Evolutionary conservation across 2,888 invertebrate genomes (phyloP), one percentile per base, ranked within the genome.

Genomic region (Chrysodeixis includens): DNA sequence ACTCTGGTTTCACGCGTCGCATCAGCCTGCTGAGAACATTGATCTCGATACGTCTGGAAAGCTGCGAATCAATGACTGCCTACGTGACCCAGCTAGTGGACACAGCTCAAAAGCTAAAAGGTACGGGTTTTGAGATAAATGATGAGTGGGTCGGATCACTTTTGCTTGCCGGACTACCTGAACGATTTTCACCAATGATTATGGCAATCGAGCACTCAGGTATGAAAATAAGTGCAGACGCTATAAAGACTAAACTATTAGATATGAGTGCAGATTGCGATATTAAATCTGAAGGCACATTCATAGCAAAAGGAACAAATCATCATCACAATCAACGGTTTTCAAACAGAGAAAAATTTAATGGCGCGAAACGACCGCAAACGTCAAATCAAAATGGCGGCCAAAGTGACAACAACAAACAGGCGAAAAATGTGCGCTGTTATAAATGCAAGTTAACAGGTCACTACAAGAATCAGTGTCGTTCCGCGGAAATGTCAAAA

Each of bases 21-120:
- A 81, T 81, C 10, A 71, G 65, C 14, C 56, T 83, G 16, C 62
- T 81, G 1, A 56, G 77, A 30, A 70, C 69, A 44, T 44, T 81
- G 4, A 79, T 79, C 3, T 71, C 68, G 0, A 78, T 82, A 10
- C 69, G 78, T 6, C 51, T 73, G 20, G 78, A 82, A 63, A 76
- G 62, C 44, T 77, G 75, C 52, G 74, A 71, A 10, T 62, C 68
- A 0, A 82, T 82, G 82, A 66, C 74, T 10, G 49, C 18, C 0
- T 82, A 79, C 20, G 79, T 82, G 0, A 79, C 74, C 12, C 73
- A 77, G 52, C 16, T 82, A 1, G 49, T 83, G 0, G 75, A 81
- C 40, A 78, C 79, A 1, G 69, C 71, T 14, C 77, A 82, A 12
- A 59, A 63, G 53, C 59, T 82, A 30, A 69, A 66, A 0, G 76